Percentiles rank a stretch among this genome's conserved stretches.
These are phyloP conservation scores for Nymphalis polychloros DNA, from an alignment of 2,888 invertebrate species.

Conservation along the genomic window DNA sequence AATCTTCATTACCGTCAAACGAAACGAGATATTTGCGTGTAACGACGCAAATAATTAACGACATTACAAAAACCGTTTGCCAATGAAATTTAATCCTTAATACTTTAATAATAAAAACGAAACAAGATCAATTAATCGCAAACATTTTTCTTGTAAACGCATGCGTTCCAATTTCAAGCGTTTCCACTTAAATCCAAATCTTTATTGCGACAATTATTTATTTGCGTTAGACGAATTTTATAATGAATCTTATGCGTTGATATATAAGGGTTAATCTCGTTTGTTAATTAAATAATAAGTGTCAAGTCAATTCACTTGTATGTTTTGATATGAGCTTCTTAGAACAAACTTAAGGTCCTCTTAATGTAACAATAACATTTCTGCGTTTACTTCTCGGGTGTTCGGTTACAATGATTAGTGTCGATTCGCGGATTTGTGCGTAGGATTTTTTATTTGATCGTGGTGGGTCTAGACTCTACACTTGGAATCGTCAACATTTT, in stretches of 20 bases:
- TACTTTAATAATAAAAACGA: constrained; percentile 6
- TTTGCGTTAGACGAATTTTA: constrained; percentile 7
- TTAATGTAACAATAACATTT: constrained; percentile 66
- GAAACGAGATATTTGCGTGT: not conserved
- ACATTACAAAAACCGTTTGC: not conserved
- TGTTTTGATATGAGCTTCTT: constrained; percentile 65
- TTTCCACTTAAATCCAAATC: constrained; percentile 67
- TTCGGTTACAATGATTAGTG: constrained; percentile 58
- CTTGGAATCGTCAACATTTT: no score
- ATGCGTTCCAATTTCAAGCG: constrained; percentile 67
- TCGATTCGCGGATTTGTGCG: constrained; percentile 73
- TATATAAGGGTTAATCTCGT: constrained; percentile 20
- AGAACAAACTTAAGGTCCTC: constrained; percentile 64
- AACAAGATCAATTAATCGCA: constrained; percentile 20
- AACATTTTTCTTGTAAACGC: constrained; percentile 47
- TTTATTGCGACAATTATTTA: constrained; percentile 46
- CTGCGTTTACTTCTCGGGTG: constrained; percentile 60
- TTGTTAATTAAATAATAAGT: constrained; percentile 19
- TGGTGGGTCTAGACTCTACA: constrained; percentile 46
- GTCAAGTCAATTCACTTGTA: constrained; percentile 20
- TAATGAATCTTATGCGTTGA: not conserved
- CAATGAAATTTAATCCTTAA: constrained; percentile 16
- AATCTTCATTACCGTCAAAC: not conserved
- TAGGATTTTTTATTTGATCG: constrained; percentile 56
- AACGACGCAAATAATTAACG: no score